Evolutionary conservation across 2,113 vertebrate species (phyloP).

Genomic region (Circaetus gallicus): DNA sequence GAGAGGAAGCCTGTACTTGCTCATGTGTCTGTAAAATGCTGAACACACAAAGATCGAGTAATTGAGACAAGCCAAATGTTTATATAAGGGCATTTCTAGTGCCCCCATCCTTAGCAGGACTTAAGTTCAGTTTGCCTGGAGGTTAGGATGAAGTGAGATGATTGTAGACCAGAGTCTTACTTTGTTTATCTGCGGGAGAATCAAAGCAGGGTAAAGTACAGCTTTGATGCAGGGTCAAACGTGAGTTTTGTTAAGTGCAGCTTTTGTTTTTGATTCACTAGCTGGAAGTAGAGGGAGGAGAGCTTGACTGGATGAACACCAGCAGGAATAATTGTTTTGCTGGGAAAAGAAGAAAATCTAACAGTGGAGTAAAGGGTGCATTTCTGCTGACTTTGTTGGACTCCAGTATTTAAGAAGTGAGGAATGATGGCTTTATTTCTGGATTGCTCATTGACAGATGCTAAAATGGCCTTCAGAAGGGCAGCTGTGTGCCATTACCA

Average conservation of each 20-base stretch:
- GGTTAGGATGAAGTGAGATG: constrained; percentile 13
- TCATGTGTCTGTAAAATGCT: constrained; percentile 16
- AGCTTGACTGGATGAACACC: not conserved
- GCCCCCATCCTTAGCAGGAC: not conserved
- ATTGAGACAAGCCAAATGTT: constrained; percentile 42
- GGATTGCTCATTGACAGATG: not conserved
- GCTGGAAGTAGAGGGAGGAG: not conserved
- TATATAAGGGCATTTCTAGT: not conserved
- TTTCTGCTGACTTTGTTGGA: not conserved
- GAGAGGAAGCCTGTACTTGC: not conserved
- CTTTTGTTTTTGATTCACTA: constrained; percentile 31
- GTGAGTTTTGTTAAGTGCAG: not conserved
- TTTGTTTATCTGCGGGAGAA: not conserved
- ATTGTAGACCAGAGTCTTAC: constrained; percentile 6
- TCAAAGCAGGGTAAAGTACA: constrained; percentile 12
- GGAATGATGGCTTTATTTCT: not conserved
- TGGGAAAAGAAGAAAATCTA: not conserved
- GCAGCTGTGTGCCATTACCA: not conserved
- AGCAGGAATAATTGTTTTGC: not conserved
- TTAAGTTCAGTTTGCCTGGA: constrained; percentile 40
- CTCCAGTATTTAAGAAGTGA: not conserved
- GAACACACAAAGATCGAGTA: constrained; percentile 7
- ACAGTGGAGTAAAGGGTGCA: not conserved
- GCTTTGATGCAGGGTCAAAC: constrained; percentile 23
- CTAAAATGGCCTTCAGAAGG: not conserved